Conservation (phyloP, 64 coral and sea anemone species). For the Montipora foliosa region DNA sequence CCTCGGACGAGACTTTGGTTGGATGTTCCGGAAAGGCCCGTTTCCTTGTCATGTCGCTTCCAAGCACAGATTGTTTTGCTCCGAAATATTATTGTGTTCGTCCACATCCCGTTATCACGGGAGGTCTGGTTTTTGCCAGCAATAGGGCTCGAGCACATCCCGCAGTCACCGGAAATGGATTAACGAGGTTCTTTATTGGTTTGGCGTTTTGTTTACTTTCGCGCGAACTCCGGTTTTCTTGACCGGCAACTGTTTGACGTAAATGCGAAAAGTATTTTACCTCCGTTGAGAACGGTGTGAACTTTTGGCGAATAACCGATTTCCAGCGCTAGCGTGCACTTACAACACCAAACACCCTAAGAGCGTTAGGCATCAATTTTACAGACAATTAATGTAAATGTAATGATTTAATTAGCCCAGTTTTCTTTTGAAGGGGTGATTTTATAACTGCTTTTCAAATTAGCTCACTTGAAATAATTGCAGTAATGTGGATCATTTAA, state of each 20-base stretch:
- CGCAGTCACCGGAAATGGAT: slow-evolving; percentile 41
- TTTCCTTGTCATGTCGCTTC: neutral
- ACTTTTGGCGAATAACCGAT: neutral
- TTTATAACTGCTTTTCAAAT: neutral
- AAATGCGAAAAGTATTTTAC: neutral
- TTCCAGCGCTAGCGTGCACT: neutral
- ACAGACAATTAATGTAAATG: slow-evolving; percentile 24
- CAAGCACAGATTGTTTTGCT: neutral
- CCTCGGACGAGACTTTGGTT: neutral
- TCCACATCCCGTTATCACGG: neutral
- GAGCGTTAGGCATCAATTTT: slow-evolving; percentile 52
- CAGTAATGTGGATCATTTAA: neutral
- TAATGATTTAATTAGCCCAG: slow-evolving; percentile 25
- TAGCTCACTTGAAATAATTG: slow-evolving; percentile 32
- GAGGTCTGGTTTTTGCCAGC: slow-evolving; percentile 3
- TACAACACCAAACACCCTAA: neutral
- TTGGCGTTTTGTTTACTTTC: neutral
- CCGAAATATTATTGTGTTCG: neutral
- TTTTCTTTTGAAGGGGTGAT: neutral
- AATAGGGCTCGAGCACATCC: neutral
- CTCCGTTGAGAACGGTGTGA: neutral
- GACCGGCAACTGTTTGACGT: neutral
- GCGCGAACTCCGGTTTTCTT: neutral
- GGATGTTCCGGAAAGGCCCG: neutral
- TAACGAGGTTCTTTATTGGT: slow-evolving; percentile 44